A percentile compares a stretch with the other conserved stretches of the same genome.
Evolutionary conservation across 2,888 invertebrate genomes (phyloP).

Genomic region (Dicyrtoma fusca): DNA sequence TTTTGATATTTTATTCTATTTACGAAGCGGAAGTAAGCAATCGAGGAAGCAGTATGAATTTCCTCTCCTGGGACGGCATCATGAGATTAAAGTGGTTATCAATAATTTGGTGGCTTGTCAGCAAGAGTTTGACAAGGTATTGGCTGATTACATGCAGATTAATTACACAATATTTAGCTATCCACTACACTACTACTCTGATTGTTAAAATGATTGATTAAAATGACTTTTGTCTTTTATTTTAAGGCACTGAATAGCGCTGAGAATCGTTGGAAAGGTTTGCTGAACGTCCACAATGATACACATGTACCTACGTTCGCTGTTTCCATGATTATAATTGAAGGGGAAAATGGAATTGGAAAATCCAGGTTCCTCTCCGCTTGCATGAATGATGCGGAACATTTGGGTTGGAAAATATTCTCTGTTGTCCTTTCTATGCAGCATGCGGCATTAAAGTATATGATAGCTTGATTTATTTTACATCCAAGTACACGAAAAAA

Average conservation of each 20-base stretch:
- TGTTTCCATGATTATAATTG: slow-evolving; percentile 61
- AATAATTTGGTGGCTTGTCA: slow-evolving; percentile 30
- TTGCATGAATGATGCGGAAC: slow-evolving; percentile 61
- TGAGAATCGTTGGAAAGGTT: no score
- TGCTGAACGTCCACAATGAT: no score
- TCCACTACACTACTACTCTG: background rate
- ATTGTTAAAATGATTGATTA: background rate
- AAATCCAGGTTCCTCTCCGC: slow-evolving; percentile 66
- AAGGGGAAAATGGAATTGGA: slow-evolving; percentile 66
- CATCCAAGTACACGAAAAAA: background rate
- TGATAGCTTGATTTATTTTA: background rate
- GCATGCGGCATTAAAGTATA: background rate
- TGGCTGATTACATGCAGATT: no score
- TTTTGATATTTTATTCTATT: no score
- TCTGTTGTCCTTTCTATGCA: slow-evolving; percentile 46
- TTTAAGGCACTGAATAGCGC: no score
- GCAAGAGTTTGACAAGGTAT: slow-evolving; percentile 33
- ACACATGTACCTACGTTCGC: slow-evolving; percentile 10
- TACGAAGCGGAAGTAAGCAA: slow-evolving; percentile 44
- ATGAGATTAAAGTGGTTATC: slow-evolving; percentile 43
- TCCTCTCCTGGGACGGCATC: slow-evolving; percentile 50
- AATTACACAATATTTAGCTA: no score
- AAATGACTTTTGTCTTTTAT: background rate
- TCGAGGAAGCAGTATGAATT: slow-evolving; percentile 44
- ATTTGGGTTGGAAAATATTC: slow-evolving; percentile 56